Percentiles rank a stretch among this genome's conserved stretches.
phyloP scores from a whole-genome alignment of 2,888 invertebrate genomes.

The Plebejus anna region DNA sequence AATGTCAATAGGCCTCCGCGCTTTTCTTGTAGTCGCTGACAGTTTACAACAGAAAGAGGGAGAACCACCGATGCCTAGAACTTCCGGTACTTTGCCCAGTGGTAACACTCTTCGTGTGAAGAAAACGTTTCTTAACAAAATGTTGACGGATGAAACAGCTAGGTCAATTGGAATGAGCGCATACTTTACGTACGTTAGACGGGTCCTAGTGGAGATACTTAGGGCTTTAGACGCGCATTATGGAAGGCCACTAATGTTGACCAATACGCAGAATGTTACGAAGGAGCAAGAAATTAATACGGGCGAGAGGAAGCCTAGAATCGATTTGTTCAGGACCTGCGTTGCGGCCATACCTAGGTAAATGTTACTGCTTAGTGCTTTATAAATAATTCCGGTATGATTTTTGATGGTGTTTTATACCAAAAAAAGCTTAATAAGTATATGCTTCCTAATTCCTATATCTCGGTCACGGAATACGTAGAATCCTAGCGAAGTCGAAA shows the following conservation, averaged over 20 bases:
- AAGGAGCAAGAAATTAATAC: slow-evolving; percentile 96
- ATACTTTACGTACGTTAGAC: slow-evolving; percentile 96
- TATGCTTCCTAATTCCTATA: too few relatives aligned
- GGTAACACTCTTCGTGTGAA: slow-evolving; percentile 96
- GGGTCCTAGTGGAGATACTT: slow-evolving; percentile 97
- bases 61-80: slow-evolving; percentile 99
- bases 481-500: too few relatives aligned
- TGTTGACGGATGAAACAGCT: slow-evolving; percentile 97
- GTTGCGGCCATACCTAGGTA: slow-evolving; percentile 96
- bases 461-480: too few relatives aligned
- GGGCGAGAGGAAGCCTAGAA: slow-evolving; percentile 97
- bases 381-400: background rate
- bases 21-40: slow-evolving; percentile 98
- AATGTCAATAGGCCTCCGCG: slow-evolving; percentile 98
- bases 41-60: slow-evolving; percentile 99
- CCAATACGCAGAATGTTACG: slow-evolving; percentile 96
- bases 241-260: slow-evolving; percentile 97
- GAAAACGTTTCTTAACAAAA: slow-evolving; percentile 97
- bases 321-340: slow-evolving; percentile 98
- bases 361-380: slow-evolving; percentile 25
- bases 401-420: too few relatives aligned
- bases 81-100: slow-evolving; percentile 95
- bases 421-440: too few relatives aligned
- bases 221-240: slow-evolving; percentile 96
- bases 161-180: slow-evolving; percentile 97